Base-by-base conservation (phyloP, 2,113 vertebrate species). In the Nerophis lumbriciformis region DNA sequence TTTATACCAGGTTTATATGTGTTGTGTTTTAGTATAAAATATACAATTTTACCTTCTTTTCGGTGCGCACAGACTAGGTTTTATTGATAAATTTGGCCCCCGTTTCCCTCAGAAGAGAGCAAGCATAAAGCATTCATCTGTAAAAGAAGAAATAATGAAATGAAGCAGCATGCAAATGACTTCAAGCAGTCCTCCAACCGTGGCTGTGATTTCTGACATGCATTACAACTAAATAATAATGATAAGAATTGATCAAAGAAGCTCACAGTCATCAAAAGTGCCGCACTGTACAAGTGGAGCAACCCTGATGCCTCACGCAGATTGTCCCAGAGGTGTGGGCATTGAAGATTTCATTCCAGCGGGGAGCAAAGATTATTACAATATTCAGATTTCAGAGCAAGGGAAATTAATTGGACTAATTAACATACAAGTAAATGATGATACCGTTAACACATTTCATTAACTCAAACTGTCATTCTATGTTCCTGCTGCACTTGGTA, bases 381-480 rank as follows among this genome's bases (percentile, higher is more conserved):
- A 88, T 90, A 90, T 90, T 89, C 90, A 89, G 87, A 91, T 92
- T 90, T 90, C 85, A 83, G 79, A 88, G 89, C 86, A 79, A 81
- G 79, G 83, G 83, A 91, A 92, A 92, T 91, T 89, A 92, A 92
- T 92, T 91, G 87, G 88, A 87, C 89, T 91, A 91, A 92, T 92
- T 92, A 91, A 91, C 89, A 91, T 91, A 92, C 90, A 92, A 90
- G 87, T 89, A 91, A 91, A 91, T 90, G 88, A 91, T 90, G 90
- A 92, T 91, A 90, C 89, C 90, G 89, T 91, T 91, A 91, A 91
- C 91, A 91, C 89, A 91, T 91, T 92, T 92, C 91, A 91, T 91
- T 91, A 91, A 91, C 90, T 92, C 90, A 88, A 89, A 91, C 88
- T 90, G 89, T 92, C 90, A 92, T 92, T 92, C 85, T 83, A 84